Base-by-base conservation (phyloP, 2,797 vertebrate genomes). In the Cyprinella venusta region DNA sequence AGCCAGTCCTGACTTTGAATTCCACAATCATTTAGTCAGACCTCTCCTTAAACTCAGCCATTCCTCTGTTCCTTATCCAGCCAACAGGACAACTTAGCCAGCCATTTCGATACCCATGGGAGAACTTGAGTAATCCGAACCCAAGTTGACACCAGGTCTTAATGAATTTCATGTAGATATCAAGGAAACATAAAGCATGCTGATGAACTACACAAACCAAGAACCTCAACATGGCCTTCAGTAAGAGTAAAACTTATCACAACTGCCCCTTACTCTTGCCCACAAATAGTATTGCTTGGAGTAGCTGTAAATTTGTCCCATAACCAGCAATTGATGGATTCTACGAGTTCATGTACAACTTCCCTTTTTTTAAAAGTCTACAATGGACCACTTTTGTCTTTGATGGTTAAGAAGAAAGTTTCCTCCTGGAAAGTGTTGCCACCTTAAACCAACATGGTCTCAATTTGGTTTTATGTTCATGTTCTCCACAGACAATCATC, bases 11-110 rank as follows among this genome's bases (percentile, higher is more conserved):
- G 65, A 76, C 72, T 79, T 52, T 24, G 7, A 68, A 61, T 30
- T 64, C 56, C 78, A 84, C 65, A 69, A 13, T 79, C 82, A 88
- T 90, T 93, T 91, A 94, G 91, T 92, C 90, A 84, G 81, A 82
- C 83, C 76, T 72, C 78, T 85, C 79, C 82, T 72, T 76, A 5
- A 45, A 59, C 74, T 80, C 82, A 75, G 80, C 26, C 61, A 72
- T 61, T 76, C 40, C 67, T 56, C n/a, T 59, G 52, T 67, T 79
- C 36, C 64, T 36, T 75, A 65, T 75, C 71, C 48, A 74, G 67
- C 84, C 81, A 88, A 76, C 64, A 77, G 59, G 42, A 87, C 80
- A 85, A 56, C 79, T 75, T 54, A 83, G 9, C 54, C 80, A 76
- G 24, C 83, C 54, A 19, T 84, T 79, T 81, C 69, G 54, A 63